Evolutionary conservation across 2,797 vertebrate species (phyloP), one percentile per base, ranked within the genome.

Genomic region (Australoheros facetus): DNA sequence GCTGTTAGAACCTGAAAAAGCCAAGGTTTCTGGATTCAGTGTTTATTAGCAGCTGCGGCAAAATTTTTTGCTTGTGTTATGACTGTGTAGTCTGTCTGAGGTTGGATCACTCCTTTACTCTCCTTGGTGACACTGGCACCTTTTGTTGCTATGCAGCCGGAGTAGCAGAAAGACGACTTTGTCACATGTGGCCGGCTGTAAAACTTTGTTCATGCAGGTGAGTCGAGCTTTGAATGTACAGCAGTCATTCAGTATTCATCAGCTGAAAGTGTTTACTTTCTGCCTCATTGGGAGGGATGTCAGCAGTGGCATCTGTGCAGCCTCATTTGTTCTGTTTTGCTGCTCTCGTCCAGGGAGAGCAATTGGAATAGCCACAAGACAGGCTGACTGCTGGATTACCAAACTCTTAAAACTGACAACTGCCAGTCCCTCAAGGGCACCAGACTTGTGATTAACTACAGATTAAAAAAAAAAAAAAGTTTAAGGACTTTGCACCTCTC

Each of bases 71-170:
- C 55, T 69, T 32, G 4, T 53, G 32, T 55, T 55, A 54, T 78
- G 60, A 57, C 72, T 17, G 3, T 57, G 42, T 58, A 14, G 28
- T 39, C 17, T 75, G 48, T 56, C 80, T 39, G 59, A 51, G 26
- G 21, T 73, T 4, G 8, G 34, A 57, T 75, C 58, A 42, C 57
- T 42, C 42, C 54, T 42, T 77, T 34, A 57, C 30, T 72, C 71
- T 76, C 45, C 71, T 56, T 57, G 53, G 80, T 75, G 57, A 91
- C 79, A 56, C 12, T 78, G 75, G 78, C 74, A 71, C 53, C 58
- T 76, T 54, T 57, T 71, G 88, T 88, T 93, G 81, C 89, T 58
- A 88, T 79, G 89, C 80, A 88, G 73, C 79, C 80, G 30, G 19
- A 58, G 83, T 76, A 71, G 83, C 78, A 73, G 78, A 83, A 79